Evolutionary conservation across 1,140 invertebrate genomes (phyloP).

Genomic region (Lucilia sericata): DNA sequence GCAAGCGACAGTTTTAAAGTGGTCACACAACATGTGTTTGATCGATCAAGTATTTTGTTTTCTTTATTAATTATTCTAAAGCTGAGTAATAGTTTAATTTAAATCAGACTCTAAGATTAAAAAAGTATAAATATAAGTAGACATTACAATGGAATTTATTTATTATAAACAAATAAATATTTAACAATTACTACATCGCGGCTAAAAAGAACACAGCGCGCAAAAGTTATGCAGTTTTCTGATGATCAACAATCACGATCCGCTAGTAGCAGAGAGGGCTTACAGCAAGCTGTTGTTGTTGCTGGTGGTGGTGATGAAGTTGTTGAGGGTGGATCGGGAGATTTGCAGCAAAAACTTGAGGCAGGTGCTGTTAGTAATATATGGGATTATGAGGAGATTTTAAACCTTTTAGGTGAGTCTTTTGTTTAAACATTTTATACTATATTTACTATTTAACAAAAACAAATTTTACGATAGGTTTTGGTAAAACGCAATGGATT

Average conservation of each 20-base stretch:
- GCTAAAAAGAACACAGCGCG: background rate
- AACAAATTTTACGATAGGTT: constrained; percentile 54
- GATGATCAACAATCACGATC: background rate
- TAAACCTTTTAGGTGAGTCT: constrained; percentile 13
- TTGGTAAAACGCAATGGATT: constrained; percentile 72
- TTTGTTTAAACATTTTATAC: background rate
- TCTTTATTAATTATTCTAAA: background rate
- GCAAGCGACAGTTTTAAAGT: background rate
- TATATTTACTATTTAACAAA: background rate
- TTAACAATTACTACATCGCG: background rate
- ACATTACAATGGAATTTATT: background rate
- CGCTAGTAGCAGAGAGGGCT: background rate
- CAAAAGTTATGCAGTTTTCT: background rate
- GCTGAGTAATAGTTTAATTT: background rate
- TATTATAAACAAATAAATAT: background rate
- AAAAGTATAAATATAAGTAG: constrained; percentile 27
- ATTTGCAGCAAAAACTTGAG: background rate
- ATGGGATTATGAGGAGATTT: constrained; percentile 34
- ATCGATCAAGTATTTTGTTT: background rate
- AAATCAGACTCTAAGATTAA: too few relatives aligned
- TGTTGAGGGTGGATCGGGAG: background rate
- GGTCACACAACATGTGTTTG: background rate
- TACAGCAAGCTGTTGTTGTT: background rate
- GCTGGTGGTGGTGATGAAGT: background rate
- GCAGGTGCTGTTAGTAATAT: background rate